A percentile compares a stretch with the other conserved stretches of the same genome.
These are phyloP conservation scores for Sympetrum striolatum DNA, from an alignment of 2,888 invertebrate species.

Conservation along the genomic window DNA sequence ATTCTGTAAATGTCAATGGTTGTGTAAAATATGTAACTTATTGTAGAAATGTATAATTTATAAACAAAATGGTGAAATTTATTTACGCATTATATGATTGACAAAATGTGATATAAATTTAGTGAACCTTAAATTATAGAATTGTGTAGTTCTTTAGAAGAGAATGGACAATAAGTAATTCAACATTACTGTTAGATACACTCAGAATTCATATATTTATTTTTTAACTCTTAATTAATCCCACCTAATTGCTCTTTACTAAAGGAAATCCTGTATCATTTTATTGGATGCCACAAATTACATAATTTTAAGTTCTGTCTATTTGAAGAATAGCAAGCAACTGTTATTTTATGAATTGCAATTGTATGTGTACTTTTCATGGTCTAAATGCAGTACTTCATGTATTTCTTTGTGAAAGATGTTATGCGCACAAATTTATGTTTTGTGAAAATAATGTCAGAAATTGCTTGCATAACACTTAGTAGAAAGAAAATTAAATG, in stretches of 20 bases:
- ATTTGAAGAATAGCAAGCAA: background rate
- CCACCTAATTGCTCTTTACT: background rate
- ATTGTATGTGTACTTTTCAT: background rate
- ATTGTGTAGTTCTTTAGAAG: background rate
- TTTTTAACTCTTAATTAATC: background rate
- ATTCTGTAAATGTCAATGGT: background rate
- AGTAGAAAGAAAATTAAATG: background rate
- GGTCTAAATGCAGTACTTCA: background rate
- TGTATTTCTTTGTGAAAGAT: background rate
- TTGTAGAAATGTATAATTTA: constrained; percentile 29
- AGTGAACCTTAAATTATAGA: background rate
- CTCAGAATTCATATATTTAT: background rate
- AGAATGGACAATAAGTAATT: background rate
- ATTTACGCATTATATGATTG: background rate
- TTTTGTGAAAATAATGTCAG: background rate
- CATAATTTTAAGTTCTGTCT: background rate
- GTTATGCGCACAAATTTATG: background rate
- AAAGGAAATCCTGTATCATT: background rate
- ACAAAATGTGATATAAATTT: background rate
- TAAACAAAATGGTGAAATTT: constrained; percentile 6
- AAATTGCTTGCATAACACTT: background rate
- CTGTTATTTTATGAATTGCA: background rate
- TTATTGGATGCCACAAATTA: background rate
- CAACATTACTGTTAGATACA: background rate
- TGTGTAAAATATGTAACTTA: constrained; percentile 24